phyloP scores from a whole-genome alignment of 2,797 vertebrate species.

The Nyctibius grandis region DNA sequence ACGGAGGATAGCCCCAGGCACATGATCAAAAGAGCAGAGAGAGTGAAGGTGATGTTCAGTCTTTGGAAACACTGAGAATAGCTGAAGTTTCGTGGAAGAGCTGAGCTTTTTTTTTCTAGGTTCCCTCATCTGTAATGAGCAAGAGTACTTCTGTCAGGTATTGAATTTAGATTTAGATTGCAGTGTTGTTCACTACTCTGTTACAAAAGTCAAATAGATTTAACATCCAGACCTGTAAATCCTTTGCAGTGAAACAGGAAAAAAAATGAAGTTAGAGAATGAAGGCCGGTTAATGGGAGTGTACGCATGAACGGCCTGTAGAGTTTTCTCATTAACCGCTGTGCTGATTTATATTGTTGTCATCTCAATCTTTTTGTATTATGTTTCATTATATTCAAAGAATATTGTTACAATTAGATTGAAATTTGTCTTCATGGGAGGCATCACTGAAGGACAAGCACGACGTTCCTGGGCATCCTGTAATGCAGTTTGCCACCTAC shows the following conservation, averaged over 20 bases:
- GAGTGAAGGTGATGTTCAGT: neutral
- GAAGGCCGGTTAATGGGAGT: neutral
- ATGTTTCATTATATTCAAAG: neutral
- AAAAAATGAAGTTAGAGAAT: neutral
- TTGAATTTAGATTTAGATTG: neutral
- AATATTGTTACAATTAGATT: neutral
- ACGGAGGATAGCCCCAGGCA: neutral
- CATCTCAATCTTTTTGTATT: neutral
- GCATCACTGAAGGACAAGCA: neutral
- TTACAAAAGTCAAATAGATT: neutral
- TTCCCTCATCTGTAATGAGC: neutral
- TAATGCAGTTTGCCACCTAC: neutral
- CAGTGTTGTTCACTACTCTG: neutral
- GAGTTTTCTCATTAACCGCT: constrained; percentile 9
- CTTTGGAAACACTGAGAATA: neutral
- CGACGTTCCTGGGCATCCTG: neutral
- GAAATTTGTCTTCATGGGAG: neutral
- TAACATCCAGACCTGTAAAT: neutral
- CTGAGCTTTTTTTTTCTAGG: neutral
- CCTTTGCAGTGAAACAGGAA: neutral
- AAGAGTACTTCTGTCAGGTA: neutral
- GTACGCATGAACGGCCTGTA: neutral
- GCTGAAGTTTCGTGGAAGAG: neutral
- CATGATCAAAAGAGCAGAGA: neutral
- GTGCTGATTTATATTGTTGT: constrained; percentile 8